Evolutionary conservation across 37 sponge, comb jelly and placozoan species (phyloP).

Genomic region (Crambe crambe): DNA sequence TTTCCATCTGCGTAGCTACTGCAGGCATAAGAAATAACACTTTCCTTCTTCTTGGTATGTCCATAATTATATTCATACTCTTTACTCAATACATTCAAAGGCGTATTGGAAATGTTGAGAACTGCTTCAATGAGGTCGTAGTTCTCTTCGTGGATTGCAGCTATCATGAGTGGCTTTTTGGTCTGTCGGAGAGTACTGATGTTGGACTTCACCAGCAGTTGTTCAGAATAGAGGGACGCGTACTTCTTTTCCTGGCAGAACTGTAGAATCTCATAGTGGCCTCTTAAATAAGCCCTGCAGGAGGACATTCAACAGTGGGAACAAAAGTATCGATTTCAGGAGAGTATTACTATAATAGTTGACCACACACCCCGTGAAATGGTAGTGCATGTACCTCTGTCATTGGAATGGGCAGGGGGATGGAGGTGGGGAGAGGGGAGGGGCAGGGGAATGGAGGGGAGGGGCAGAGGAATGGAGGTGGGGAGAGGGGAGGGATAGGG

Average conservation of each 20-base stretch:
- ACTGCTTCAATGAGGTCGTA: conserved; percentile 7
- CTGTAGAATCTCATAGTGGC: conserved; percentile 20
- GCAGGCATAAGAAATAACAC: conserved; percentile 18
- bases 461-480: no score
- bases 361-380: no score
- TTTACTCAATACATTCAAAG: background rate
- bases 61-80: conserved; percentile 24
- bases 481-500: no score
- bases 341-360: background rate
- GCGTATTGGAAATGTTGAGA: background rate
- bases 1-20: background rate
- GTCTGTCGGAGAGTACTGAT: background rate
- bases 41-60: conserved; percentile 5
- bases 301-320: background rate
- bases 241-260: conserved; percentile 36
- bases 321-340: background rate
- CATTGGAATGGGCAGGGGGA: no score
- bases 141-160: conserved; percentile 1
- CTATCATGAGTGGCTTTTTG: conserved; percentile 22
- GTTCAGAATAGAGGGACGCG: background rate
- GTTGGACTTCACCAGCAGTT: conserved; percentile 5
- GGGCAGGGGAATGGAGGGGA: no score
- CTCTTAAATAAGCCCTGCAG: conserved; percentile 46
- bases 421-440: no score
- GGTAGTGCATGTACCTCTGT: no score